Evolutionary conservation across 2,797 vertebrate genomes (phyloP).

Genomic region (Columba guinea): DNA sequence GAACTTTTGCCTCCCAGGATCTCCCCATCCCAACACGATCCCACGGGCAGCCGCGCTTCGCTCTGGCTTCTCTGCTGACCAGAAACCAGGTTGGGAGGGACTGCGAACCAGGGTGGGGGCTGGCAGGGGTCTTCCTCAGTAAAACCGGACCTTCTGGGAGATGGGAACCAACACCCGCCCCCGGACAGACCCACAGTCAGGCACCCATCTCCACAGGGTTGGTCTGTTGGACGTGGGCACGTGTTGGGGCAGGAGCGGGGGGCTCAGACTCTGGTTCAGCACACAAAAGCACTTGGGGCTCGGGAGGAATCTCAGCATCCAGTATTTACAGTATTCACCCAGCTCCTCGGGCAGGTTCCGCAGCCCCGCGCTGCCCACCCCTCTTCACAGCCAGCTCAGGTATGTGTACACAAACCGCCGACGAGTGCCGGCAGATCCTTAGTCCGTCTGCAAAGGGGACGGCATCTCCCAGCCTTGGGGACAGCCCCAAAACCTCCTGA

Average conservation of each 20-base stretch:
- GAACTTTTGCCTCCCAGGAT: conserved; percentile 43
- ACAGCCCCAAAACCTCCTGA: background rate
- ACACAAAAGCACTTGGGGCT: background rate
- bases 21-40: background rate
- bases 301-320: background rate
- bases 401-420: conserved; percentile 25
- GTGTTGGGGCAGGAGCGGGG: background rate
- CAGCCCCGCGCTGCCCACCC: background rate
- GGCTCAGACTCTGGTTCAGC: background rate
- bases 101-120: background rate
- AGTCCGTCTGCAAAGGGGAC: background rate
- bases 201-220: background rate
- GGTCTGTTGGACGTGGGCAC: fast-evolving
- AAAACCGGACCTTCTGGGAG: background rate
- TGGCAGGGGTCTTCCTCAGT: fast-evolving
- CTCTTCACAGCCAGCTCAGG: conserved; percentile 12
- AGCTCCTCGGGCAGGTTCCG: background rate
- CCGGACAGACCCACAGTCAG: background rate
- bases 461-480: background rate
- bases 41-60: fast-evolving
- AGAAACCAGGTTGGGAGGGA: background rate
- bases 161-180: fast-evolving
- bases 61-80: fast-evolving
- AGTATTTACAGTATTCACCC: background rate
- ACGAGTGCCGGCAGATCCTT: background rate